Conservation (phyloP, 1,140 invertebrate genomes). For the Drosophila ercepeae region DNA sequence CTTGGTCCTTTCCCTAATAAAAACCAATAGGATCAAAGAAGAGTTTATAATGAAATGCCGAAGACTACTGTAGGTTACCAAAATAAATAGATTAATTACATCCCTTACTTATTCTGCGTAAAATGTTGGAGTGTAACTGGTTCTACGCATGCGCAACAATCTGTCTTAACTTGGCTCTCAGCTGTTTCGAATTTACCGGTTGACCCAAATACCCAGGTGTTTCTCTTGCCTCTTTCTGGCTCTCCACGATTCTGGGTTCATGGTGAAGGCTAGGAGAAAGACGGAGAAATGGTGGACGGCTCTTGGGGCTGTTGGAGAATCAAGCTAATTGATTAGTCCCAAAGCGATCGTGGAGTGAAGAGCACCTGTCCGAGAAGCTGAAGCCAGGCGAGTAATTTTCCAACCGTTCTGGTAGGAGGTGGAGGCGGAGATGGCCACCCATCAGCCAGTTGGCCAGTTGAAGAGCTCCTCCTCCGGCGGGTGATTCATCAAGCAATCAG, state of each 20-base stretch:
- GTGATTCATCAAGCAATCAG: constrained; percentile 54
- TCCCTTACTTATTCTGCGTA: constrained; percentile 15
- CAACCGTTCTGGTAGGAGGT: constrained; percentile 3
- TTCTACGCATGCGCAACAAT: background rate
- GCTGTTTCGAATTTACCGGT: constrained; percentile 60
- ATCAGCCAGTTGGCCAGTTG: background rate
- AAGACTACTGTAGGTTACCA: too few species aligned
- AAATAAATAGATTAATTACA: background rate
- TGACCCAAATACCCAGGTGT: constrained; percentile 65
- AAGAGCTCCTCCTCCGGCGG: background rate
- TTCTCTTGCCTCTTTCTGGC: constrained; percentile 20
- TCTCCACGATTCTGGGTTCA: constrained; percentile 30
- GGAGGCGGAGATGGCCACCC: background rate
- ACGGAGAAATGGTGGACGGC: background rate
- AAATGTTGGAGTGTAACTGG: background rate
- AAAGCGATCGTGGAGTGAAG: constrained; percentile 33
- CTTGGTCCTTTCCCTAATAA: too few species aligned
- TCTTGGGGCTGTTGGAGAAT: background rate
- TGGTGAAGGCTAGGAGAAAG: constrained; percentile 26
- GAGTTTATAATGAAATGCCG: too few species aligned
- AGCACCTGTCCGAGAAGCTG: constrained; percentile 19
- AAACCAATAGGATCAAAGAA: too few species aligned
- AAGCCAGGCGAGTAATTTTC: constrained; percentile 15
- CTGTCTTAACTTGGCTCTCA: constrained; percentile 16
- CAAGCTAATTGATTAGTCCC: constrained; percentile 68